These are phyloP conservation scores for Scopus umbretta DNA, from an alignment of 2,113 vertebrate genomes.

Conservation along the genomic window DNA sequence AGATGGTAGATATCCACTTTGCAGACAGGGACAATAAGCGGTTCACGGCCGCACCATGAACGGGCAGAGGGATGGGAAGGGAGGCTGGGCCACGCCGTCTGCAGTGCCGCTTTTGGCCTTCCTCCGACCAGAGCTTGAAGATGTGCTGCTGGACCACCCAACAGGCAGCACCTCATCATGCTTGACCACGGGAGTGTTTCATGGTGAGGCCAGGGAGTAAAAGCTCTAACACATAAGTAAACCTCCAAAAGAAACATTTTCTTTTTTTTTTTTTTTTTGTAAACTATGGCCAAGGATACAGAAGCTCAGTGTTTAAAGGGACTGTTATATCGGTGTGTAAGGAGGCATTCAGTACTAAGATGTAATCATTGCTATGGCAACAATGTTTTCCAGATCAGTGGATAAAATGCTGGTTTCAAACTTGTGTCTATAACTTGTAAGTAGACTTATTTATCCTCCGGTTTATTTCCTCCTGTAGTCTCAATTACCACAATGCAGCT, in stretches of 20 bases:
- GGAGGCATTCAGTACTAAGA: background rate
- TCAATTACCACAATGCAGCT: background rate
- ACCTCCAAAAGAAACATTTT: background rate
- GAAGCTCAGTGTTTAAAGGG: background rate
- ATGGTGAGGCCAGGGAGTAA: background rate
- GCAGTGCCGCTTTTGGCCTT: background rate
- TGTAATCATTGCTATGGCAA: slow-evolving; percentile 26
- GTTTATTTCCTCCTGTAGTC: slow-evolving; percentile 19
- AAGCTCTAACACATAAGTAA: background rate
- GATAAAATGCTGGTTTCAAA: background rate
- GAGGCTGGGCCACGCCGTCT: too few relatives aligned
- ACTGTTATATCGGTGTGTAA: background rate
- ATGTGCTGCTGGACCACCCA: background rate
- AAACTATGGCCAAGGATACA: fast-evolving
- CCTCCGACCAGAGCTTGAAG: background rate
- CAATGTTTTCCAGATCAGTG: background rate
- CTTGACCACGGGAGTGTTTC: background rate
- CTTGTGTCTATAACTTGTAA: background rate
- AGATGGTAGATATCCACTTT: background rate
- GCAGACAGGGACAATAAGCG: fast-evolving
- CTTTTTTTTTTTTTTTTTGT: background rate
- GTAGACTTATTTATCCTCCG: background rate
- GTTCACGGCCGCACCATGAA: fast-evolving
- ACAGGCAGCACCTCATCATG: background rate
- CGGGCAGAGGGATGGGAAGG: background rate